Evolutionary conservation across 2,113 vertebrate genomes (phyloP).

Genomic region (Zosterops japonicus): DNA sequence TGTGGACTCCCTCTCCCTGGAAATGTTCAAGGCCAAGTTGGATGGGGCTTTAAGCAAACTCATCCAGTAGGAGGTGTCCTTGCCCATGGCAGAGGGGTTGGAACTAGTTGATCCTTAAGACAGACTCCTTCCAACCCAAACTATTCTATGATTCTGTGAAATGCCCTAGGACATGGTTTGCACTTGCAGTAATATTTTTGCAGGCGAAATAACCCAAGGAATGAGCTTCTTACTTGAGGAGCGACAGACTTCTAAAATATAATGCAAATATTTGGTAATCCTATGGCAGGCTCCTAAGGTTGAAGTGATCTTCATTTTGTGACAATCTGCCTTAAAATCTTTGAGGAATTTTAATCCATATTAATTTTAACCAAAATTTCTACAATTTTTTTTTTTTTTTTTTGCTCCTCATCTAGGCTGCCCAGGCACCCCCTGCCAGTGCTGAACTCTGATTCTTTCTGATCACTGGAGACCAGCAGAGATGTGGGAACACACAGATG

Average conservation of each 20-base stretch:
- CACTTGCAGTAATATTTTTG: rapidly evolving
- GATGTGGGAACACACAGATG: not conserved
- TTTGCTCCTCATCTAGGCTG: rapidly evolving
- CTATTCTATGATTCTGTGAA: not conserved
- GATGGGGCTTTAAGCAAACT: not conserved
- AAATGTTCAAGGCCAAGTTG: not conserved
- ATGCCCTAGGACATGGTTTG: rapidly evolving
- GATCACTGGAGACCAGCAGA: not conserved
- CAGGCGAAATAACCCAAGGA: not conserved
- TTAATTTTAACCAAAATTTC: not conserved
- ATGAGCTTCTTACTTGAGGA: not conserved
- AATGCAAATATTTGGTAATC: not conserved
- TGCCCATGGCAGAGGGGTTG: not conserved
- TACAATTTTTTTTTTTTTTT: not conserved
- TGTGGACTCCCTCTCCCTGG: not conserved
- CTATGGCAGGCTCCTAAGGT: not conserved
- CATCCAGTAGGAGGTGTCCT: not conserved
- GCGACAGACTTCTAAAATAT: not conserved
- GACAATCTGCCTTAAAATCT: not conserved
- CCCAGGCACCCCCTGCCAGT: not conserved
- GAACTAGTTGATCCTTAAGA: not conserved
- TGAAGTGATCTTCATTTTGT: not conserved
- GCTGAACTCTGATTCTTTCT: not conserved
- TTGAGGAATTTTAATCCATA: not conserved
- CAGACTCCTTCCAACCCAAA: not conserved